Evolutionary conservation across 2,888 invertebrate genomes (phyloP).

Genomic region (Erebia palarica): DNA sequence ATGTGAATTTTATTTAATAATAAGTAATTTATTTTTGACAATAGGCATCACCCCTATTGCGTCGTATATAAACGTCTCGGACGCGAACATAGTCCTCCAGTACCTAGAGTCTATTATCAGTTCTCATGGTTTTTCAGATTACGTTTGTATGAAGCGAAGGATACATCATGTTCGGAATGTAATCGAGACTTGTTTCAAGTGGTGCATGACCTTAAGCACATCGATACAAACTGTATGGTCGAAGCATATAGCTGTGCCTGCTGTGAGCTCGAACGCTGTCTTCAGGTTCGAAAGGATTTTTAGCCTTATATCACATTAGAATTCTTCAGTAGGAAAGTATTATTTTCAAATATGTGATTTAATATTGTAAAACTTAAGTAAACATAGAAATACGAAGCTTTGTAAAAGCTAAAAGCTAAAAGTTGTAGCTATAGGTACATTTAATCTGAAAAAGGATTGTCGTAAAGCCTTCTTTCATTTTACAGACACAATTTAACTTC

Average conservation of each 20-base stretch:
- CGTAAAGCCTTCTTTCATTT: not conserved
- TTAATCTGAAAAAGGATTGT: too few species aligned
- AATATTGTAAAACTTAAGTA: too few species aligned
- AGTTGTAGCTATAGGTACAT: not conserved
- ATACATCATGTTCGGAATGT: constrained; percentile 48
- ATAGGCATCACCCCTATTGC: too few species aligned
- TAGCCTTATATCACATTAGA: not conserved
- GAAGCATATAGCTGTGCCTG: constrained; percentile 62
- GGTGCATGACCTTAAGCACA: constrained; percentile 65
- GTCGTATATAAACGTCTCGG: too few species aligned
- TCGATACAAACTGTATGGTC: constrained; percentile 69
- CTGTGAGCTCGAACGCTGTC: constrained; percentile 62
- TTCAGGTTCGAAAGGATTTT: constrained; percentile 58
- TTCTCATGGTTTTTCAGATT: constrained; percentile 55
- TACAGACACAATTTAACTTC: not conserved
- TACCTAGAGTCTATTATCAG: too few species aligned
- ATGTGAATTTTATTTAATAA: too few species aligned
- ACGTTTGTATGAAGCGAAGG: constrained; percentile 64
- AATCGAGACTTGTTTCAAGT: constrained; percentile 59
- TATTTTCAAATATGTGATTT: too few species aligned
- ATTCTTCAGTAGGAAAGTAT: not conserved
- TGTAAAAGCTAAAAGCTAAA: not conserved
- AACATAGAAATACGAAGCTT: too few species aligned
- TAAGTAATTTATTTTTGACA: too few species aligned
- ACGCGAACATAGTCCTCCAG: too few species aligned